A percentile compares a stretch with the other conserved stretches of the same genome.
phyloP scores from a whole-genome alignment of 2,888 invertebrate species.

The Odiellus spinosus region DNA sequence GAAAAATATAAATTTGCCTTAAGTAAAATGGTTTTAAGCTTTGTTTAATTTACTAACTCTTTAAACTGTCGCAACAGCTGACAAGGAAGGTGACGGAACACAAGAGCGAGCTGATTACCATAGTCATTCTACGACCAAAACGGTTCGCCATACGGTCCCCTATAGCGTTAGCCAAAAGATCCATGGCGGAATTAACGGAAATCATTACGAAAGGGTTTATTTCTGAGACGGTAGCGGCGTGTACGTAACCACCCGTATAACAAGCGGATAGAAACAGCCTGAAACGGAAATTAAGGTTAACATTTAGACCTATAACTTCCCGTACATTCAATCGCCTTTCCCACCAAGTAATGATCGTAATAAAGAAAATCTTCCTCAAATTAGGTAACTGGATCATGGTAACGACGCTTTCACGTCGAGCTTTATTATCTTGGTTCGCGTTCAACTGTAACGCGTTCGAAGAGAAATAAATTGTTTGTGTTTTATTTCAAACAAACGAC shows the following conservation, averaged over 20 bases:
- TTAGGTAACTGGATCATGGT: no score
- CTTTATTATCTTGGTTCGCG: no score
- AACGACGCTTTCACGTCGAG: no score
- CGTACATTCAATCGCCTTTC: neutral
- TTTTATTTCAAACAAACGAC: no score
- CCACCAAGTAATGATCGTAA: neutral
- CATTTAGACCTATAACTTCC: no score
- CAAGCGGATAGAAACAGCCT: slow-evolving; percentile 6
- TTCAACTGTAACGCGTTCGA: no score
- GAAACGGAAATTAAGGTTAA: neutral
- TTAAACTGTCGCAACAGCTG: neutral
- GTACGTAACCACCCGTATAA: slow-evolving; percentile 10
- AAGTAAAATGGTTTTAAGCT: neutral
- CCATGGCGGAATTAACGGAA: slow-evolving; percentile 7
- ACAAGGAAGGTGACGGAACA: slow-evolving; percentile 5
- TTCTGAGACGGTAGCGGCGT: slow-evolving; percentile 9
- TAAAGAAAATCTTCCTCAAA: neutral
- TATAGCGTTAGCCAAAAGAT: slow-evolving; percentile 9
- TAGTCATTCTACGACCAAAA: slow-evolving; percentile 6
- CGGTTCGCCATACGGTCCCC: slow-evolving; percentile 7
- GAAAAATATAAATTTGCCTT: neutral
- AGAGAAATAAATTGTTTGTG: no score
- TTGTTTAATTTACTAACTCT: neutral
- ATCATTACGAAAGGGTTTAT: slow-evolving; percentile 9
- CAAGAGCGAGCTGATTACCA: slow-evolving; percentile 3